Evolutionary conservation across 1,140 invertebrate species (phyloP), one percentile per base, ranked within the genome.

Genomic region (Coenobita brevimanus): DNA sequence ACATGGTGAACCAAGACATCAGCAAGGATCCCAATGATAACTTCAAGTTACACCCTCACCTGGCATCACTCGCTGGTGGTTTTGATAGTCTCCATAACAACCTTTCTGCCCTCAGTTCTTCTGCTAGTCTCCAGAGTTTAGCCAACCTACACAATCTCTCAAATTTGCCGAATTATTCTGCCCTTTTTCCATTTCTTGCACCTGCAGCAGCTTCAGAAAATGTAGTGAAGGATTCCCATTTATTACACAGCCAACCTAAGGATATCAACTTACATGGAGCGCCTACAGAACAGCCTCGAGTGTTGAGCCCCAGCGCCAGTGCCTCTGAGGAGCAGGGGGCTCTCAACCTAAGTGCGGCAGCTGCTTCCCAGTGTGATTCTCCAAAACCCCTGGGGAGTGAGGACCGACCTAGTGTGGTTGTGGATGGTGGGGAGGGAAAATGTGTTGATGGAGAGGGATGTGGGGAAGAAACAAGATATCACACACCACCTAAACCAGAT

Each of bases 141-240:
- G 82, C 82, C 50, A 76, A 76, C 60, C 71, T 85, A 33, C 82
- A 85, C 50, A 76, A 60, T 41, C 64, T 87, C 13, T 73, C 85
- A 21, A 71, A 41, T 30, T 62, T 80, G 13, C 85, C 80, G 64
- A 71, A 43, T 57, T 87, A 80, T 46, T 76, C 85, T 36, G 33
- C 85, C 13, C 64, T 87, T 30, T 87, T 87, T n/a, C 85, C 85
- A 13, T 87, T 87, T 46, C 67, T 87, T 6, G 78, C 85, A 30
- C 78, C 76, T 17, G 30, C 30, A 27, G 38, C 30, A 36, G 64
- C 62, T 36, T 30, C 41, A 57, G 67, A 71, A 17, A 30, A 43
- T 27, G 6, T 50, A 50, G 17, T 6, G 6, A 50, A 50, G 46
- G 46, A 50, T 17, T 8, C 6, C 46, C 46, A 50, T 17, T 17